These are phyloP conservation scores for Amia ocellicauda DNA, from an alignment of 2,113 vertebrate species.

Conservation along the genomic window DNA sequence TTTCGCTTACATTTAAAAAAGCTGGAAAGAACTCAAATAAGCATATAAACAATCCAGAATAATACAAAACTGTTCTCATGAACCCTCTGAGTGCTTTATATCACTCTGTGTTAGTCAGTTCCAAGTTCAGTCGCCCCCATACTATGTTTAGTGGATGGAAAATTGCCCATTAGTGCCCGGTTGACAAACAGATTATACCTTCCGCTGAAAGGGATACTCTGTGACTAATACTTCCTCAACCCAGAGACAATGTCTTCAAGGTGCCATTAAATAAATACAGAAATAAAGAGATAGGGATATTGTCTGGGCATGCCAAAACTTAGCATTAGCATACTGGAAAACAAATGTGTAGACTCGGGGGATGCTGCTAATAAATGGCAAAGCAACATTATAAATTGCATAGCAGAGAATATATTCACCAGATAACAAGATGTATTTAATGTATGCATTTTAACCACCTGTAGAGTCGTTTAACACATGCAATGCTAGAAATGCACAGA, in stretches of 20 bases:
- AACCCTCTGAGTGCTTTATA: not conserved
- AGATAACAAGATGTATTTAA: too few relatives aligned
- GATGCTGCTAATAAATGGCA: too few relatives aligned
- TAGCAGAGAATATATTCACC: too few relatives aligned
- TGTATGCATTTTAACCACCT: too few relatives aligned
- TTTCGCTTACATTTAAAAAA: not conserved
- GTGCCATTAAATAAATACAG: not conserved
- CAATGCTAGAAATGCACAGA: too few relatives aligned
- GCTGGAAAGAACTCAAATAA: not conserved
- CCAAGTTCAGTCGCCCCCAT: not conserved
- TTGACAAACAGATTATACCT: constrained; percentile 1
- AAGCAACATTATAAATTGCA: too few relatives aligned
- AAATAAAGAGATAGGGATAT: too few relatives aligned
- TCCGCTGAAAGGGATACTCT: not conserved
- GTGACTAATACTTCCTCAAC: not conserved
- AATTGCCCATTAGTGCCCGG: not conserved
- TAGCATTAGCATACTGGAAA: too few relatives aligned
- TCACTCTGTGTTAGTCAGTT: not conserved
- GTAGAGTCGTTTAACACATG: too few relatives aligned
- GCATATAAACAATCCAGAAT: not conserved
- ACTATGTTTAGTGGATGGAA: not conserved
- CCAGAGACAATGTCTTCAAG: not conserved
- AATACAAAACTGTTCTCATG: not conserved
- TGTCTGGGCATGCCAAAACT: too few relatives aligned
- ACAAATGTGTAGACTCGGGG: too few relatives aligned